Percentiles rank a stretch among this genome's conserved stretches.
Evolutionary conservation across 2,888 invertebrate genomes (phyloP).

Genomic region (Morpho helenor): DNA sequence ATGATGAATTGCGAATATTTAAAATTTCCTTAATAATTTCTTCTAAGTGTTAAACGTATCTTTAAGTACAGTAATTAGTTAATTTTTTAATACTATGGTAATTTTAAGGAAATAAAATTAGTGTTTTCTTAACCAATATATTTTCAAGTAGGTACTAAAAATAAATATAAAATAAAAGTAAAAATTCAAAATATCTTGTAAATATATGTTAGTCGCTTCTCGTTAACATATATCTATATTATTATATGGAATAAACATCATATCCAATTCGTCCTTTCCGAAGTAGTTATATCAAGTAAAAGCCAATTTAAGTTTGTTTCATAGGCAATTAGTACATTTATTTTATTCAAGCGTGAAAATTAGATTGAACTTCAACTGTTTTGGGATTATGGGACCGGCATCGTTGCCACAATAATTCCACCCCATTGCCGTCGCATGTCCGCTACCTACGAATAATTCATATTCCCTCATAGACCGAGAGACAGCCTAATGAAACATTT

Average conservation of each 20-base stretch:
- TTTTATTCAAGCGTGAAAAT: slow-evolving; percentile 19
- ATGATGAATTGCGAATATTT: too few species aligned
- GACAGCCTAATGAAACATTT: not conserved
- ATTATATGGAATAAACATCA: not conserved
- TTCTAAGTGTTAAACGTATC: too few species aligned
- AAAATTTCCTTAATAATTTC: too few species aligned
- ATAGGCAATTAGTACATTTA: slow-evolving; percentile 18
- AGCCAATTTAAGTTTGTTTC: slow-evolving; percentile 17
- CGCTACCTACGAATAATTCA: slow-evolving; percentile 70
- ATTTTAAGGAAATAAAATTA: too few species aligned
- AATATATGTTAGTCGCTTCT: too few species aligned
- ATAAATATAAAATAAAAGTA: too few species aligned
- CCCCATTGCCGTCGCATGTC: slow-evolving; percentile 62
- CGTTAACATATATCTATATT: not conserved
- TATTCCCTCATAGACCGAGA: slow-evolving; percentile 46
- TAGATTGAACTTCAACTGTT: slow-evolving; percentile 20
- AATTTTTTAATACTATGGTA: too few species aligned
- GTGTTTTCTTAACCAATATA: too few species aligned
- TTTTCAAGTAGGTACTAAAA: too few species aligned
- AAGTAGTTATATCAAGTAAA: slow-evolving; percentile 5
- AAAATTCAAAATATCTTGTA: too few species aligned
- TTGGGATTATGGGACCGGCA: slow-evolving; percentile 31
- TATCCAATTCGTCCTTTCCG: slow-evolving; percentile 1
- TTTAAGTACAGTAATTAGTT: too few species aligned
- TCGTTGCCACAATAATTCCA: slow-evolving; percentile 53